These are phyloP conservation scores for Anneissia japonica DNA, from an alignment of 35 echinoderm and acorn worm species.

Conservation along the genomic window DNA sequence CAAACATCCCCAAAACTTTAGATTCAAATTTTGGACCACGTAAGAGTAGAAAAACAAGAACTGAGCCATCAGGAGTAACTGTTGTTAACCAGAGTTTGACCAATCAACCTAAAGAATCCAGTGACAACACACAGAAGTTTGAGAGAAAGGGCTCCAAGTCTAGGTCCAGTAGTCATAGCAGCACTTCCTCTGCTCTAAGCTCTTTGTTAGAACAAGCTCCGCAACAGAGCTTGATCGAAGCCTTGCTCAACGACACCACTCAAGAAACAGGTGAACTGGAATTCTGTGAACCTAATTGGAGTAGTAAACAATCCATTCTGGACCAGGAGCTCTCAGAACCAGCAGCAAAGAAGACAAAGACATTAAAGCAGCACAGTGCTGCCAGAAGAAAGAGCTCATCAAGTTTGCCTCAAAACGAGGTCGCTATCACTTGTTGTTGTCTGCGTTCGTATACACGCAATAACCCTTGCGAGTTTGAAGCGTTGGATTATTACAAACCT, in stretches of 20 bases:
- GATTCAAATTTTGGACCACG: not conserved
- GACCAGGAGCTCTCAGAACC: constrained; percentile 8
- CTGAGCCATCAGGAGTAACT: not conserved
- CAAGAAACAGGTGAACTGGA: constrained; percentile 1
- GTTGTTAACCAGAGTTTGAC: not conserved
- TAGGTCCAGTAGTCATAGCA: not conserved
- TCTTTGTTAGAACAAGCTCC: not conserved
- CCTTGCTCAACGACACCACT: not conserved
- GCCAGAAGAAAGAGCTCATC: constrained; percentile 4
- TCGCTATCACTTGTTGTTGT: constrained; percentile 57
- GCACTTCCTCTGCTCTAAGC: not conserved
- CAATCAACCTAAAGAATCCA: not conserved
- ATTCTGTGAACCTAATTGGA: constrained; percentile 4
- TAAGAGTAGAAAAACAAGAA: not conserved
- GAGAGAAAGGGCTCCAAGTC: not conserved
- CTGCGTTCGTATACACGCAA: constrained; percentile 71
- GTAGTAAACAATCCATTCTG: constrained; percentile 4
- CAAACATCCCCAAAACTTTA: not conserved
- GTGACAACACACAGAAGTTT: not conserved
- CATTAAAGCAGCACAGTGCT: constrained; percentile 1
- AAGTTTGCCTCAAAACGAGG: constrained; percentile 7
- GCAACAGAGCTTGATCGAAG: not conserved
- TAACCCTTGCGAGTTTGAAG: constrained; percentile 71
- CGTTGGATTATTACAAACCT: constrained; percentile 74
- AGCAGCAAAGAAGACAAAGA: constrained; percentile 2